Percentiles rank a stretch among this genome's conserved stretches.
These are phyloP conservation scores for Glareola pratincola DNA, from an alignment of 2,113 vertebrate genomes.

Conservation along the genomic window DNA sequence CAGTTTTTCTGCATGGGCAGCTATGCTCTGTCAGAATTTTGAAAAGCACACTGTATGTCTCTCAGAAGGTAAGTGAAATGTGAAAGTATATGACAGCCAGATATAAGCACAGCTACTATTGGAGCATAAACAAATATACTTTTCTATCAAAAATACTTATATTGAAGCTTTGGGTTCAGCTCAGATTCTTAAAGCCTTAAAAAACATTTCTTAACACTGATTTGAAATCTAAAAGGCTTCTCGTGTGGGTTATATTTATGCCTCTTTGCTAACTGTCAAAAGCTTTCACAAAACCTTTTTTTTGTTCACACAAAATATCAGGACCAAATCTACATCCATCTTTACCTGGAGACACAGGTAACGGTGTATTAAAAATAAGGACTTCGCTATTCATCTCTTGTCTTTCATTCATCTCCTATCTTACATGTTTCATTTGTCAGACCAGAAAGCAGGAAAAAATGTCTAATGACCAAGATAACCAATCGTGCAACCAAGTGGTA, in stretches of 20 bases:
- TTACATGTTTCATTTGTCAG: neutral
- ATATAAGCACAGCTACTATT: neutral
- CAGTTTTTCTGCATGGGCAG: neutral
- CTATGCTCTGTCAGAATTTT: neutral
- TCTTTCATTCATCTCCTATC: neutral
- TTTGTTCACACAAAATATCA: neutral
- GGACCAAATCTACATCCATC: neutral
- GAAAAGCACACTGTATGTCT: neutral
- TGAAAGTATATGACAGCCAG: neutral
- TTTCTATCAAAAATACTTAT: neutral
- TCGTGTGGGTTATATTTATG: neutral
- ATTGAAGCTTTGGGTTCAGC: neutral
- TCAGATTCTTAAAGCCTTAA: neutral
- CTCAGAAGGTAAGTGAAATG: constrained; percentile 21
- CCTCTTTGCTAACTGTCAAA: neutral
- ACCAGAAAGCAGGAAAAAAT: neutral
- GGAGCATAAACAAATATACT: neutral
- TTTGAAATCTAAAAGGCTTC: neutral
- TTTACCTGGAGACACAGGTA: neutral
- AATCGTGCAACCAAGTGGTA: neutral
- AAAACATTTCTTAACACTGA: neutral
- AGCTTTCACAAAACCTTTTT: neutral
- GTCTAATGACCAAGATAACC: neutral
- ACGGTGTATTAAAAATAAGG: neutral
- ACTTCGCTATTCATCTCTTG: neutral